These are phyloP conservation scores for Abramis brama DNA, from an alignment of 2,113 vertebrate species.

Conservation along the genomic window DNA sequence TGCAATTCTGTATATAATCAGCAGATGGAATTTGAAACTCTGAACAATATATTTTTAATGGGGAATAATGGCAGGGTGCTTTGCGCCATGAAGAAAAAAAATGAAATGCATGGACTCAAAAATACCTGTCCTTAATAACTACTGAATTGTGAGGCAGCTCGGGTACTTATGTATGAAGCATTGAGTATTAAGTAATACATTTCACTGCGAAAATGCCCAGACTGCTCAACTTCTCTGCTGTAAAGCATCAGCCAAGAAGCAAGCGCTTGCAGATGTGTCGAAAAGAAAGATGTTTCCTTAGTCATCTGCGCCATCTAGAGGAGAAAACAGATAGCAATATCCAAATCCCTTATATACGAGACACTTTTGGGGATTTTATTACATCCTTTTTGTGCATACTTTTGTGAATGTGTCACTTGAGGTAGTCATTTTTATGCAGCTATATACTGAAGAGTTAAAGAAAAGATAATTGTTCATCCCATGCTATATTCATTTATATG, in stretches of 20 bases:
- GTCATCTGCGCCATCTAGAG: conserved; percentile 63
- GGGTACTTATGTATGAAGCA: not conserved
- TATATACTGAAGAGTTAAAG: not conserved
- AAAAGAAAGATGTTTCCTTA: not conserved
- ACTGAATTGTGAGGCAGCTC: not conserved
- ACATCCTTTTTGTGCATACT: too few species aligned
- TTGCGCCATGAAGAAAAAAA: not conserved
- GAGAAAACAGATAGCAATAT: not conserved
- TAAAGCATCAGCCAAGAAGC: not conserved
- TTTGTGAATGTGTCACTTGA: too few species aligned
- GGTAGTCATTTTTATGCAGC: too few species aligned
- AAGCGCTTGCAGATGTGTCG: not conserved
- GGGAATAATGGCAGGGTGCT: conserved; percentile 3
- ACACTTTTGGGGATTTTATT: too few species aligned
- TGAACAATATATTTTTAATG: not conserved
- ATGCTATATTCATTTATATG: not conserved
- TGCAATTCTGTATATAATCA: conserved; percentile 20
- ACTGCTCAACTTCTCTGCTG: not conserved
- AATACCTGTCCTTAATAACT: not conserved
- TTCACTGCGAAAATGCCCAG: not conserved
- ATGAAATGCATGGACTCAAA: not conserved
- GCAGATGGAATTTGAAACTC: not conserved
- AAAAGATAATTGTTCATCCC: not conserved
- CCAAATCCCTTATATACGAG: too few species aligned
- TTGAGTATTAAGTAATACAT: conserved; percentile 13